phyloP scores from a whole-genome alignment of 1,140 invertebrate species.

The Theocolax elegans region DNA sequence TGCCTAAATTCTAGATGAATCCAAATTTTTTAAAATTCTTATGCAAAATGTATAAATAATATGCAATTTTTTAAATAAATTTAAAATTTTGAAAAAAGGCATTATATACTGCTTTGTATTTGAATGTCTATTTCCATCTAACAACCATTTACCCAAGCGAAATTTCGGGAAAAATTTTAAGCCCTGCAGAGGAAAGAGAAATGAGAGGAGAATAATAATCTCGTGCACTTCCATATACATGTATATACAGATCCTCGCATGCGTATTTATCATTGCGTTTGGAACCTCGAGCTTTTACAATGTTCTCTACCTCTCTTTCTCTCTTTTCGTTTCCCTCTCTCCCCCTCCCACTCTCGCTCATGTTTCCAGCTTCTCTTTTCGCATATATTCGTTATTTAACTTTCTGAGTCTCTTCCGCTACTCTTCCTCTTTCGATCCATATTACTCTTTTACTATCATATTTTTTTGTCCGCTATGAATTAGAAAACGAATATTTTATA shows the following conservation, averaged over 20 bases:
- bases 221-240: slow-evolving; percentile 5
- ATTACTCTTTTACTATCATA: too few relatives aligned
- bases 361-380: slow-evolving; percentile 54
- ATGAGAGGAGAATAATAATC: slow-evolving; percentile 14
- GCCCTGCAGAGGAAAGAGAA: slow-evolving; percentile 21
- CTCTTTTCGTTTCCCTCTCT: slow-evolving; percentile 18
- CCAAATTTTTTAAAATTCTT: too few relatives aligned
- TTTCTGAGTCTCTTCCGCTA: slow-evolving; percentile 5
- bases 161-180: slow-evolving; percentile 18
- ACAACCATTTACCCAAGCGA: not conserved
- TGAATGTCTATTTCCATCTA: not conserved
- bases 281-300: slow-evolving; percentile 31
- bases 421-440: slow-evolving; percentile 46
- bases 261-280: slow-evolving; percentile 15
- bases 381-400: slow-evolving; percentile 37
- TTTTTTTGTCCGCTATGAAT: not conserved
- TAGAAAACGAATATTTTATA: not conserved
- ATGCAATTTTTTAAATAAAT: too few relatives aligned
- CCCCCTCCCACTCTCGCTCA: slow-evolving; percentile 53
- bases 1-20: too few relatives aligned
- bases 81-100: not conserved
- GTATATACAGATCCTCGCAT: slow-evolving; percentile 35
- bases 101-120: not conserved
- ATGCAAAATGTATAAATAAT: too few relatives aligned
- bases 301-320: slow-evolving; percentile 48